A percentile compares a stretch with the other conserved stretches of the same genome.
Conservation (phyloP, 2,888 invertebrate genomes). For the Cephus runcator region DNA sequence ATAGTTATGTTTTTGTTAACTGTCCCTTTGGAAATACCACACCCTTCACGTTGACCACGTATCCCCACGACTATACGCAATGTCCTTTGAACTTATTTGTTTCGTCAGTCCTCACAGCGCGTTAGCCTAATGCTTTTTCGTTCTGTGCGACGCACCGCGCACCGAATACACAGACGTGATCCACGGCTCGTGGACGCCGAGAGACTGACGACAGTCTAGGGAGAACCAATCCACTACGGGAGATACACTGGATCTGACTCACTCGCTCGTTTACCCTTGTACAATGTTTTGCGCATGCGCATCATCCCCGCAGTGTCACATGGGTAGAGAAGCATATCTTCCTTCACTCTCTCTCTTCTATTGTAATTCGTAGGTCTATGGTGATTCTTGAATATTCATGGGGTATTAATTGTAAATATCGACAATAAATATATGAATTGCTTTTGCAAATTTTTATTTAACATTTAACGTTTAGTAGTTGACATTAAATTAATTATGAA, state of each 20-base stretch:
- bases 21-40: neutral
- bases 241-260: constrained; percentile 25
- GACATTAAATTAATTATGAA: neutral
- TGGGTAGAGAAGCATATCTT: neutral
- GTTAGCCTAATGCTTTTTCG: neutral
- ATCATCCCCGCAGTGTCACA: neutral
- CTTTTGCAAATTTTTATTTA: neutral
- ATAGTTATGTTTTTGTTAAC: neutral
- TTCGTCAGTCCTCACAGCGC: neutral
- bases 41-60: neutral
- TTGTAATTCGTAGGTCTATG: neutral
- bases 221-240: constrained; percentile 34
- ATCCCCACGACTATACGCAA: neutral
- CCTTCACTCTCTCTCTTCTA: neutral
- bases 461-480: neutral
- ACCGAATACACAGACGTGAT: constrained; percentile 4
- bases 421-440: neutral
- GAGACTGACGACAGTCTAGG: constrained; percentile 31
- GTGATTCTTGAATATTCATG: neutral
- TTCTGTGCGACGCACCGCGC: constrained; percentile 5
- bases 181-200: constrained; percentile 38
- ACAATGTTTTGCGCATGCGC: neutral
- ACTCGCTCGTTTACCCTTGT: neutral
- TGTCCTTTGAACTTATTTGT: neutral
- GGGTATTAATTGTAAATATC: neutral